Evolutionary conservation across 2,113 vertebrate genomes (phyloP).

Genomic region (Pterocles orientalis): DNA sequence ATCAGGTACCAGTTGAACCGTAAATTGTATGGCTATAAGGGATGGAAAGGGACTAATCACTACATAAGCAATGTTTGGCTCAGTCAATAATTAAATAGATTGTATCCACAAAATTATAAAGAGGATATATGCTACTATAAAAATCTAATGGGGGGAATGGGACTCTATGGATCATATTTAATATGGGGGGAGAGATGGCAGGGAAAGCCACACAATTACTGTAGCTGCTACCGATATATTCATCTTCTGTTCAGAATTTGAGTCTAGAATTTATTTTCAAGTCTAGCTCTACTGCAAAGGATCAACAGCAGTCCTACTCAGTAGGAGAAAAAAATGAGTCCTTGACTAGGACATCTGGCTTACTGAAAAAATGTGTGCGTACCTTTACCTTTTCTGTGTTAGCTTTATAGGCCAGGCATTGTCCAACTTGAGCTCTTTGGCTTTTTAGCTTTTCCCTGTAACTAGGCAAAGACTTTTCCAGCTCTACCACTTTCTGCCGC

Average conservation of each 20-base stretch:
- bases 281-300: neutral
- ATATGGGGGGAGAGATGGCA: neutral
- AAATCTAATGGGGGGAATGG: neutral
- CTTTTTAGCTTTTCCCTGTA: constrained; percentile 68
- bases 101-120: neutral
- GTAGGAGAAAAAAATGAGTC: neutral
- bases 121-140: neutral
- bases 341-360: neutral
- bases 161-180: neutral
- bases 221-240: neutral
- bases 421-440: constrained; percentile 65
- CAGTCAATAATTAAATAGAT: neutral
- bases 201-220: neutral
- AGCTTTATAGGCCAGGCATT: constrained; percentile 41
- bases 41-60: neutral
- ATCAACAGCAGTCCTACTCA: neutral
- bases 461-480: constrained; percentile 52
- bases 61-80: neutral
- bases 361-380: neutral
- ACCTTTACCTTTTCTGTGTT: constrained; percentile 65
- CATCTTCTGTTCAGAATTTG: neutral
- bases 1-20: neutral
- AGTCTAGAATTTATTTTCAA: neutral
- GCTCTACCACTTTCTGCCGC: constrained; percentile 54
- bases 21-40: neutral